A percentile compares a stretch with the other conserved stretches of the same genome.
Conservation (phyloP, 1,140 invertebrate genomes). For the Theocolax elegans region DNA sequence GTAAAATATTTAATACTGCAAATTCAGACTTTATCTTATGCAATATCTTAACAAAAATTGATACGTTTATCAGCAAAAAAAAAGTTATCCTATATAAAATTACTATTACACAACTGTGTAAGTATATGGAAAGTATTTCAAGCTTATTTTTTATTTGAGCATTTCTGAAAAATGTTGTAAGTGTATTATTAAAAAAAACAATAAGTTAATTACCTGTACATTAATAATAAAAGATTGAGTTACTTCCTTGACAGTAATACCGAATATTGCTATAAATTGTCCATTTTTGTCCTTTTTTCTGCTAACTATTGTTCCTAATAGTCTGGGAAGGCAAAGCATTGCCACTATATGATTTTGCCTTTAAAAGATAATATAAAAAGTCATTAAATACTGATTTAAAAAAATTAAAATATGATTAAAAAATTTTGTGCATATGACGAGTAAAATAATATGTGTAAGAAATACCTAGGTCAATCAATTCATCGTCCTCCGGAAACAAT, state of each 20-base stretch:
- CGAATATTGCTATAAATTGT: not conserved
- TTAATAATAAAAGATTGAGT: not conserved
- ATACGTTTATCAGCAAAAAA: not conserved
- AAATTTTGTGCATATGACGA: not conserved
- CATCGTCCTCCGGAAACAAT: not conserved
- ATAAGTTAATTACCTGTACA: not conserved
- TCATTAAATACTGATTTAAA: not conserved
- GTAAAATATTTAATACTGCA: not conserved
- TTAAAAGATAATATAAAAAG: not conserved
- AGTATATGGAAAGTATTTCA: too few species aligned
- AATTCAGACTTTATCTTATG: not conserved
- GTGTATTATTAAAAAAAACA: not conserved
- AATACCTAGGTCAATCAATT: slow-evolving; percentile 3
- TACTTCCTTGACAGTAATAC: not conserved
- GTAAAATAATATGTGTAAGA: not conserved
- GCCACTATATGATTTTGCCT: not conserved
- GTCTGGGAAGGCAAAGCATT: not conserved
- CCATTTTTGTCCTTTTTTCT: not conserved
- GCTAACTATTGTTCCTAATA: not conserved
- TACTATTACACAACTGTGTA: too few species aligned
- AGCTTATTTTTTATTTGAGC: too few species aligned
- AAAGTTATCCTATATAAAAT: not conserved
- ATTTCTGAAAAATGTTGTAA: too few species aligned
- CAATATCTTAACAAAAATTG: not conserved
- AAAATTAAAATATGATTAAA: not conserved